Base-by-base conservation (phyloP, 2,797 vertebrate genomes). In the Thaleichthys pacificus region DNA sequence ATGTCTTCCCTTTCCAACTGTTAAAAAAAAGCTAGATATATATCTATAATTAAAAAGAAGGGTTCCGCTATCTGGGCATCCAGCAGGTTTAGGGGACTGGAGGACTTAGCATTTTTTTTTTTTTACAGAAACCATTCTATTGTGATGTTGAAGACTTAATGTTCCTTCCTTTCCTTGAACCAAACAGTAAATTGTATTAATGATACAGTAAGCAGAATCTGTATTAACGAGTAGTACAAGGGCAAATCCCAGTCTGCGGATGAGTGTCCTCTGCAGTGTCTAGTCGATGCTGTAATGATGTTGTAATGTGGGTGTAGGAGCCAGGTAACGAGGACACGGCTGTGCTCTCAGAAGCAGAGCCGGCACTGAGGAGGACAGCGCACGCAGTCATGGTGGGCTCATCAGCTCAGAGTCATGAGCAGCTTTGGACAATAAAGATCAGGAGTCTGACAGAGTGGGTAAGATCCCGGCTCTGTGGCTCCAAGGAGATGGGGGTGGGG, bases 261-360 rank as follows among this genome's bases (percentile, higher is more conserved):
- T 68, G 61, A 73, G 61, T 2, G 6, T 51, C 67, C 78, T 68
- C 67, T 73, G 38, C 38, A 42, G 38, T 12, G 9, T 42, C 9
- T 42, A 42, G 38, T 42, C 38, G 38, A 42, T 42, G 38, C 38
- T 42, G 9, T 42, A 42, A 42, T 42, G 38, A 42, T 42, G 38
- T 12, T 42, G 38, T 42, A 42, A 42, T 42, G 11, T 42, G 38
- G 38, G 8, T 12, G 11, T 42, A 7, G 38, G 38, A 9, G 32
- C 54, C 60, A 51, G 64, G 72, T 84, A 80, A 78, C 60, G 71
- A 80, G 57, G 8, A 66, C 58, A 3, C 42, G 71, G 66, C 49
- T 77, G 35, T 54, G 11, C 68, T 49, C 71, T 75, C 73, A 51
- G 77, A 84, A 68, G 83, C 74, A 19, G 72, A 26, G 68, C 17